Conservation (phyloP, 2,113 vertebrate species). For the Alligator mississippiensis region DNA sequence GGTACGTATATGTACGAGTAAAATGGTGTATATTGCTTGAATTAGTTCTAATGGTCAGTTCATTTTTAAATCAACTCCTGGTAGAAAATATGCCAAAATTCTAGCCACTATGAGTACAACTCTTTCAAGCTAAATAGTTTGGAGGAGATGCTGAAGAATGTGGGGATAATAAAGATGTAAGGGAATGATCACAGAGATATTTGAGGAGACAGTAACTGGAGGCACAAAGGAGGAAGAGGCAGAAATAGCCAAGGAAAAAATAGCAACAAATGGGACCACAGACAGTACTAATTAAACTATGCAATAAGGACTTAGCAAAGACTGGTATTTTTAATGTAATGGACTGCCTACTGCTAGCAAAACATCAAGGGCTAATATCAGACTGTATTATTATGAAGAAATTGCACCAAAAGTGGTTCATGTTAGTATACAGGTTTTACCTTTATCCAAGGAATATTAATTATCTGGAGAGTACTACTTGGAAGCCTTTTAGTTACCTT, state of each 20-base stretch:
- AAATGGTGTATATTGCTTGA: background rate
- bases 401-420: background rate
- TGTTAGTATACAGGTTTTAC: background rate
- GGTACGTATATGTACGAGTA: no score
- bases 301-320: background rate
- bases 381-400: background rate
- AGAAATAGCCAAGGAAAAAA: background rate
- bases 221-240: background rate
- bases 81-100: background rate
- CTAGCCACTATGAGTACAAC: background rate
- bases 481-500: conserved; percentile 77
- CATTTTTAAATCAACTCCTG: background rate
- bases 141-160: background rate
- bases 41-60: background rate
- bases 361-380: background rate
- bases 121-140: background rate
- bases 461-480: background rate
- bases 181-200: background rate
- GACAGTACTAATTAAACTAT: no score
- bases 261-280: background rate
- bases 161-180: background rate
- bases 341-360: background rate
- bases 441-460: background rate
- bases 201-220: background rate
- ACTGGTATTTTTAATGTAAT: background rate